Evolutionary conservation across 2,113 vertebrate species (phyloP), one percentile per base, ranked within the genome.

Genomic region (Pomatorhinus ruficollis): DNA sequence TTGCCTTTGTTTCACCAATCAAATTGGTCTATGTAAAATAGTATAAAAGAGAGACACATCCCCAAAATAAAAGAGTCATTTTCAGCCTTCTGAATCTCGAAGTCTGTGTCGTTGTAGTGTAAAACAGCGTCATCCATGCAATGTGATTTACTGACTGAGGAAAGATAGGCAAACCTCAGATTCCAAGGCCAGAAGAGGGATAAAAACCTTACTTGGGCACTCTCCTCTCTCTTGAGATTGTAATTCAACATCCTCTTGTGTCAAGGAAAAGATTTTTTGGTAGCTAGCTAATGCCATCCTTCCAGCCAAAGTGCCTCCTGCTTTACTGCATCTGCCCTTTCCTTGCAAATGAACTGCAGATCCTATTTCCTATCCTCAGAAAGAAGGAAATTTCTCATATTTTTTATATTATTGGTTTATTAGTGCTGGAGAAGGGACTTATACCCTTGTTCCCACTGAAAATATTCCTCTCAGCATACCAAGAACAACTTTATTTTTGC

Each of bases 231-330:
- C 44, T 28, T 33, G 40, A 68, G 49, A 35, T 21, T 76, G 37
- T 21, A 54, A 69, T 82, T 87, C 80, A 87, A 94, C 39, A 96
- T 70, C 19, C 54, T 89, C 89, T 64, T n/a, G 39, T 83, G 94
- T 96, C 92, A 97, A 95, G 76, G 89, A 95, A 94, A 87, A 75
- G 69, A 80, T 69, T 94, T 94, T 59, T 76, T 97, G 91, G 96
- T 97, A 83, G 80, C 35, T 44, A 90, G 50, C 60, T 86, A 22
- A 21, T 90, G 64, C 70, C 83, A 90, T 95, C 37, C 85, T 96
- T 85, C 70, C 72, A 84, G 61, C 18, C 81, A 89, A 92, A 93
- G 77, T 50, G 31, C 33, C 93, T 95, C 63, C 82, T 95, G 83
- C 80, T 94, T 92, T 81, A 75, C 75, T 94, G 49, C 72, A 85